Base-by-base conservation (phyloP, 2,113 vertebrate genomes). In the Triplophysa dalaica region DNA sequence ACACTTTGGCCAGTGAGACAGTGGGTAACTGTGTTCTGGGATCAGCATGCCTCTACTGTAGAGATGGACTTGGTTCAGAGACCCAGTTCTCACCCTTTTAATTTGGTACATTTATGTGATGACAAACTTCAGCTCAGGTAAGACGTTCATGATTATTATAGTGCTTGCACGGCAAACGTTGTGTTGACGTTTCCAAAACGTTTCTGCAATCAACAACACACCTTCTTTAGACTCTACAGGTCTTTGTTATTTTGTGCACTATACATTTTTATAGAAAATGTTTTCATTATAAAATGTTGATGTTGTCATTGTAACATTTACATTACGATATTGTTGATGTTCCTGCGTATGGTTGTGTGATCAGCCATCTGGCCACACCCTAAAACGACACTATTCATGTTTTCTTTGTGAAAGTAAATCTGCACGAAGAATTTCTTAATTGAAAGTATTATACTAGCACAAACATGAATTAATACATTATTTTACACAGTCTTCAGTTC, bases 51-150 rank as follows among this genome's bases (percentile, higher is more conserved):
- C 94, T 95, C 95, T 96, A 97, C 94, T 93, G 88, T 89, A 90
- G 89, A 90, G 91, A 93, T 94, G 94, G 94, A 95, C 94, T 96
- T 96, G 95, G 94, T 94, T 91, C 93, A 93, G 93, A 92, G 87
- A 92, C 90, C 91, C 90, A 48, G 70, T 81, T 78, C 48, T 79
- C 66, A 65, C 75, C 78, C 69, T 75, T 52, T 81, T 17, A 45
- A 76, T 33, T 69, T 17, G 24, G 2, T 77, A 52, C 19, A 52
- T 26, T n/a, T 21, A 9, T 65, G 19, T 24, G n/a, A 26, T 50
- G 24, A 21, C 9, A 52, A n/a, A 56, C 58, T 75, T 63, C 50
- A 45, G 17, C 45, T 62, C 72, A 85, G 83, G 83, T 85, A 85
- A 84, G 75, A 48, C 41, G 41, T 4, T 21, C 52, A 16, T 14